Evolutionary conservation across 2,888 invertebrate genomes (phyloP), one percentile per base, ranked within the genome.

Genomic region (Cotesia congregata): DNA sequence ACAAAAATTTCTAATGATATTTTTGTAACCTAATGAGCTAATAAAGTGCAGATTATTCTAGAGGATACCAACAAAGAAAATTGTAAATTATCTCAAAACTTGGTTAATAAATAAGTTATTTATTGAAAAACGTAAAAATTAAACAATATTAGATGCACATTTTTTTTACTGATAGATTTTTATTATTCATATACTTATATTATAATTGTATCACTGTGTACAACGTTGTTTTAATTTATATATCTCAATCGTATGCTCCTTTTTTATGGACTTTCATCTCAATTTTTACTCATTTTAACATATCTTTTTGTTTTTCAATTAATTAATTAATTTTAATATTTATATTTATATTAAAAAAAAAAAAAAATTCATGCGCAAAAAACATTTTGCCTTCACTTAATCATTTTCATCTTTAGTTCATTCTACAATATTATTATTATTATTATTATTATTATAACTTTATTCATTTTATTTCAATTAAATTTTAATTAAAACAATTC

Each of bases 121-220:
- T 61, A 67, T 50, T 71, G 59, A 60, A 72, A 67, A 67, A 68
- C 64, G 7, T 67, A 50, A 50, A 50, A 50, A 50, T 50, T 50
- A 50, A 50, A 50, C 50, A 50, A 50, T 50, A 50, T 50, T 50
- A 12, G 50, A 50, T 50, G 50, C 17, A 64, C 61, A 64, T 59
- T 83, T 80, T 86, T 86, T 89, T 89, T 89, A 89, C 88, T 88
- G 89, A 89, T 89, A 89, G 88, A 88, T 89, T 89, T 89, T 50
- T 50, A 50, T 50, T 89, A 89, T 89, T 89, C 88, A 88, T 88
- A 88, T 89, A 87, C 89, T 89, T 89, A 89, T 89, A 87, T 88
- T 87, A 89, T 89, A 89, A 89, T 89, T 88, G 88, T 89, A 89
- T 89, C 89, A 89, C 89, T 89, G 89, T 89, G 88, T 89, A 89